phyloP scores from a whole-genome alignment of 2,888 invertebrate species.

The Anagyrus pseudococci region DNA sequence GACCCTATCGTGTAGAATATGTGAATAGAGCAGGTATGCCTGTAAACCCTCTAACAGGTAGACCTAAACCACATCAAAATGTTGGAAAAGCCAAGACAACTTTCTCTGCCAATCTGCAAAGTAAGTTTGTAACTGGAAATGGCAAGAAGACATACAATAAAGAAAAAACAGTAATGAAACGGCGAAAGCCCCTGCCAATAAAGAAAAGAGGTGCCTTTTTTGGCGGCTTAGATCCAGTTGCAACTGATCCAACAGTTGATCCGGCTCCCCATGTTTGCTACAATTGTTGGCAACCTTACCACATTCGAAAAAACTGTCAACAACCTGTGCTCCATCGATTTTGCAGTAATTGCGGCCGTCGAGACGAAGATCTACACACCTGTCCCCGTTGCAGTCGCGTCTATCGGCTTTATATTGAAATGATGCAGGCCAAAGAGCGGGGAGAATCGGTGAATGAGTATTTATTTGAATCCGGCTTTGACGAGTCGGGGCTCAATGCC shows the following conservation, averaged over 20 bases:
- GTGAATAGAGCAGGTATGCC: slow-evolving; percentile 11
- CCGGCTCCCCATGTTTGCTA: slow-evolving; percentile 21
- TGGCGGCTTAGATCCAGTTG: slow-evolving; percentile 13
- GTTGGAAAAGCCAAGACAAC: neutral
- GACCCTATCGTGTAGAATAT: slow-evolving; percentile 18
- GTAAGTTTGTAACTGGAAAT: no score
- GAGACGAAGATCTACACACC: slow-evolving; percentile 12
- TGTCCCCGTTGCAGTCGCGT: slow-evolving; percentile 26
- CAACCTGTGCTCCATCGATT: neutral
- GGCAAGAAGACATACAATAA: no score
- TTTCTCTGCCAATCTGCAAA: no score
- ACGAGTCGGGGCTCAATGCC: neutral
- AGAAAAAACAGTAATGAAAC: neutral
- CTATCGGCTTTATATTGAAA: neutral
- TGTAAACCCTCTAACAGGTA: slow-evolving; percentile 15
- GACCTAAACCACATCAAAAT: neutral
- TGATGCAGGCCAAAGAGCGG: neutral
- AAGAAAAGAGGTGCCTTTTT: slow-evolving; percentile 18
- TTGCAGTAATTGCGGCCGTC: slow-evolving; percentile 28
- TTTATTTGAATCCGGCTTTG: neutral
- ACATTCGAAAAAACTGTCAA: slow-evolving; percentile 7
- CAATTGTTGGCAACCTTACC: slow-evolving; percentile 28
- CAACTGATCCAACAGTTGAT: slow-evolving; percentile 12
- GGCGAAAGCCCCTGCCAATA: neutral
- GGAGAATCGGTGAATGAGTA: neutral